Conservation (phyloP, 2,113 vertebrate species). For the Ammodytes marinus region DNA sequence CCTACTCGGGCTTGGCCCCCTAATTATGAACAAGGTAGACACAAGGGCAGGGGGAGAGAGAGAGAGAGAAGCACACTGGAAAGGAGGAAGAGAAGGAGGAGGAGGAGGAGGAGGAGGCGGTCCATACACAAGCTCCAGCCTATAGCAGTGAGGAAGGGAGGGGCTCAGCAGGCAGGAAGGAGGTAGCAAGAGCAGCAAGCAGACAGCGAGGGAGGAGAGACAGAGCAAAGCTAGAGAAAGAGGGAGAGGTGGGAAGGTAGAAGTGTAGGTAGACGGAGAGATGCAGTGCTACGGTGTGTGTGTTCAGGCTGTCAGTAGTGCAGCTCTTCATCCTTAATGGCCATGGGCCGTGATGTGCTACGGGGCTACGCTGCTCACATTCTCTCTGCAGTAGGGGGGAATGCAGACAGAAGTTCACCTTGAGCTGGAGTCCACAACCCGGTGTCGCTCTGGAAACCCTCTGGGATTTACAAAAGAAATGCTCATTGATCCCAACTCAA, state of each 20-base stretch:
- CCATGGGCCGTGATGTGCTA: conserved; percentile 20
- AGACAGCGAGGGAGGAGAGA: conserved; percentile 67
- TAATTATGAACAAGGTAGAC: conserved; percentile 73
- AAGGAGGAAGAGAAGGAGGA: conserved; percentile 44
- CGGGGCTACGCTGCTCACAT: conserved; percentile 46
- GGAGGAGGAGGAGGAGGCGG: conserved; percentile 44
- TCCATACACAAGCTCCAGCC: conserved; percentile 46
- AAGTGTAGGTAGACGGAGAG: conserved; percentile 69
- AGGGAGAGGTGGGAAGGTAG: conserved; percentile 63
- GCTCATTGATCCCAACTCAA: background rate
- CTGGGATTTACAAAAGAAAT: conserved; percentile 50
- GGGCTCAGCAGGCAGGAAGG: conserved; percentile 64
- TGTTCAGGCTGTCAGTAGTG: conserved; percentile 67
- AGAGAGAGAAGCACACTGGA: conserved; percentile 35
- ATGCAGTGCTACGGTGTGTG: conserved; percentile 78
- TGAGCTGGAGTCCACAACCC: conserved; percentile 54
- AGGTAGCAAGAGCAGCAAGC: conserved; percentile 66
- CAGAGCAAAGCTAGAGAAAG: conserved; percentile 54
- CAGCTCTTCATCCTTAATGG: conserved; percentile 46
- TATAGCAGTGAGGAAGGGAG: conserved; percentile 63
- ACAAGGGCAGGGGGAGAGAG: conserved; percentile 60
- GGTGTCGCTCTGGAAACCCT: conserved; percentile 52
- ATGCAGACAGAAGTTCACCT: conserved; percentile 75
- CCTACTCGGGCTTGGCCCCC: no score
- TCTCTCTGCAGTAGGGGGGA: conserved; percentile 42